A percentile compares a stretch with the other conserved stretches of the same genome.
Evolutionary conservation across 1,140 invertebrate genomes (phyloP).

Genomic region (Brachionus plicatilis): DNA sequence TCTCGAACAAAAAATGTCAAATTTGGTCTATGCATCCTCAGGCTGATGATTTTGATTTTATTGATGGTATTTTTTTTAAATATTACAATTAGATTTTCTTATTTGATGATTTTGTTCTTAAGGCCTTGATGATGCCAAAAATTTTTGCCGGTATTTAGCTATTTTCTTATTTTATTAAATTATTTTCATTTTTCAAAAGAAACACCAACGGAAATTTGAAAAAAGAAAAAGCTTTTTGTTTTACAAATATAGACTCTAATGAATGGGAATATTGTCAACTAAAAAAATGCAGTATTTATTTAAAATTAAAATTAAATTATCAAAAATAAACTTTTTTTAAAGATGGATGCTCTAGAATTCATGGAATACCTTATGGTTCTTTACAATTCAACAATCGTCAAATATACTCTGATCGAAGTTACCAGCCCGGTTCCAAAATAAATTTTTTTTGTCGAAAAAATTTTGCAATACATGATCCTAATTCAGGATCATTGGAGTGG

Average conservation of each 20-base stretch:
- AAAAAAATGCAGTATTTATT: constrained; percentile 2
- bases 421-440: neutral
- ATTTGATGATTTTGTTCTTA: neutral
- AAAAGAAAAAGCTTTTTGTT: constrained; percentile 27
- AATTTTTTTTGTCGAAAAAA: neutral
- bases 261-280: constrained; percentile 4
- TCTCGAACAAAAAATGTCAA: neutral
- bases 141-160: neutral
- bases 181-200: neutral
- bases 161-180: neutral
- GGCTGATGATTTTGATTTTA: neutral
- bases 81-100: neutral
- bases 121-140: neutral
- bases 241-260: neutral
- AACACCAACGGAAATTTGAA: neutral
- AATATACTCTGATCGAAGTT: neutral
- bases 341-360: constrained; percentile 17
- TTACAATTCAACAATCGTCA: neutral
- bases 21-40: neutral
- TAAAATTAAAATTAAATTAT: neutral
- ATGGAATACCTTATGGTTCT: neutral
- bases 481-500: neutral
- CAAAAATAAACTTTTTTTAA: neutral
- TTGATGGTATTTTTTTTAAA: neutral
- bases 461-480: neutral